A percentile compares a stretch with the other conserved stretches of the same genome.
These are phyloP conservation scores for Litocranius walleri DNA, from an alignment of 2,113 vertebrate genomes.

Conservation along the genomic window DNA sequence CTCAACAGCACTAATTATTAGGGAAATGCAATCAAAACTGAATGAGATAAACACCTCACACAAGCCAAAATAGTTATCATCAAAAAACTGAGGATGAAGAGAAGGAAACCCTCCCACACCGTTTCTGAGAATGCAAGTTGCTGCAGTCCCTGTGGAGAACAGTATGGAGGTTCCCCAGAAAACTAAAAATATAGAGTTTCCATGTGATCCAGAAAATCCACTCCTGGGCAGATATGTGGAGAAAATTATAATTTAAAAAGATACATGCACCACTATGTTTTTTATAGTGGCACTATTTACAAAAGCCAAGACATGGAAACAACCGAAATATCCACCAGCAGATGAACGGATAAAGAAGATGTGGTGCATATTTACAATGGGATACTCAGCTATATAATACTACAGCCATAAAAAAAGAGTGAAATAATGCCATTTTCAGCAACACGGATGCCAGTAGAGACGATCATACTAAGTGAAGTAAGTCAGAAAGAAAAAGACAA, in stretches of 20 bases:
- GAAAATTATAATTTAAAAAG: background rate
- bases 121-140: background rate
- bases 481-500: background rate
- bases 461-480: background rate
- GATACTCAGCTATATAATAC: background rate
- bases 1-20: background rate
- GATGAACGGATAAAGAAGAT: background rate
- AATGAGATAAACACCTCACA: background rate
- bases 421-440: background rate
- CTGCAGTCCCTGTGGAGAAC: background rate
- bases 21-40: background rate
- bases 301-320: background rate
- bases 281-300: background rate
- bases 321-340: rapidly evolving
- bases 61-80: background rate
- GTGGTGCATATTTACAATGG: background rate
- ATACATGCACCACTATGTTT: background rate
- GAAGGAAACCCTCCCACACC: background rate
- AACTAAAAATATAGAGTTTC: background rate
- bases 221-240: background rate
- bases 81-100: background rate
- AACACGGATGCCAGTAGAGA: background rate
- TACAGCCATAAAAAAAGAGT: background rate
- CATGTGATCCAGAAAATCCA: background rate
- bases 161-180: background rate